phyloP scores from a whole-genome alignment of 92 coral and sea anemone genomes.

The Diadumene lineata region DNA sequence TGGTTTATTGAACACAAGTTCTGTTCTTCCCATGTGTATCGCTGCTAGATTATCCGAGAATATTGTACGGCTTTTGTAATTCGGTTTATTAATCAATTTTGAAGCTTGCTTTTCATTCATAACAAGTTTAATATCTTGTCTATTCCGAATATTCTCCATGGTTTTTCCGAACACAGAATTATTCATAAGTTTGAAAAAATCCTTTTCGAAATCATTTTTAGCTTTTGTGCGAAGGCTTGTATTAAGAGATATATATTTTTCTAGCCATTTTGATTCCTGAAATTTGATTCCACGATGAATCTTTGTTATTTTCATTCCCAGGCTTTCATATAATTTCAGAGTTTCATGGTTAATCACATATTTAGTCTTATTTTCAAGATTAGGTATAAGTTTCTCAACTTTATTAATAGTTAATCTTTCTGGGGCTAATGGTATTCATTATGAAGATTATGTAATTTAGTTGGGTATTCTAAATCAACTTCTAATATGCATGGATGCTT shows the following conservation, averaged over 20 bases:
- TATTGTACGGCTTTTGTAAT: too few relatives aligned
- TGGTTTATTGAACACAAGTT: too few relatives aligned
- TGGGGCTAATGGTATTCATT: background rate
- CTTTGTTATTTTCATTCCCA: conserved; percentile 19
- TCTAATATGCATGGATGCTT: conserved; percentile 16
- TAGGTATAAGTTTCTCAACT: conserved; percentile 30
- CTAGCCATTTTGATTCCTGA: too few relatives aligned
- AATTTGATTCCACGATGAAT: conserved; percentile 29
- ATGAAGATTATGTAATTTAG: too few relatives aligned
- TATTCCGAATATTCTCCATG: background rate
- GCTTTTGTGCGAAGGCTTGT: conserved; percentile 7
- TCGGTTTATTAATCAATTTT: too few relatives aligned
- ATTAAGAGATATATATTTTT: conserved; percentile 16
- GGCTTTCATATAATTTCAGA: too few relatives aligned
- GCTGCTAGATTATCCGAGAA: too few relatives aligned
- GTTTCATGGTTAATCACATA: conserved; percentile 26
- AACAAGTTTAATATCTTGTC: background rate
- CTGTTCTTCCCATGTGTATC: too few relatives aligned
- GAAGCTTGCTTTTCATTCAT: too few relatives aligned
- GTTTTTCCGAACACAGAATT: too few relatives aligned
- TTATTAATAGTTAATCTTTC: background rate
- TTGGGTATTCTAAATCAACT: conserved; percentile 18
- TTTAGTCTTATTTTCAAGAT: conserved; percentile 6
- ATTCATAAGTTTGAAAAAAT: too few relatives aligned
- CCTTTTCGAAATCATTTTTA: too few relatives aligned